Evolutionary conservation across 2,113 vertebrate genomes (phyloP).

Genomic region (Malaclemys terrapin): DNA sequence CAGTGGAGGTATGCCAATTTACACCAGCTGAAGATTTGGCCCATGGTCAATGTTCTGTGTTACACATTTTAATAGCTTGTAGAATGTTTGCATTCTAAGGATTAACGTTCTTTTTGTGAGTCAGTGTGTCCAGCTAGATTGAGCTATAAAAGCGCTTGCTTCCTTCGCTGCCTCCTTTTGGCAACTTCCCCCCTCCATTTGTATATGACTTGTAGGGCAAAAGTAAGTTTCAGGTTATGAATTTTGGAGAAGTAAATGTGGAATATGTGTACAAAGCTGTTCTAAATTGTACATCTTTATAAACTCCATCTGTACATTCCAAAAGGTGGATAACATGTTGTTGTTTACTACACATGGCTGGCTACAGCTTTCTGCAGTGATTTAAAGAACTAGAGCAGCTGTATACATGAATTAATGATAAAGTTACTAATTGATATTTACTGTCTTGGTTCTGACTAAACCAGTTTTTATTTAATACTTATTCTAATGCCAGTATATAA

Average conservation of each 20-base stretch:
- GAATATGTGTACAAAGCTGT: neutral
- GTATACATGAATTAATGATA: neutral
- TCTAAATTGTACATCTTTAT: neutral
- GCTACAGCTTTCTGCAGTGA: neutral
- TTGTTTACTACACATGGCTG: neutral
- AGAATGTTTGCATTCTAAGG: slow-evolving; percentile 19
- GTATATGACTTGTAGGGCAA: neutral
- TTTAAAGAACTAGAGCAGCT: neutral
- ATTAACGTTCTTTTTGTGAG: neutral
- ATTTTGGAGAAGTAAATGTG: neutral
- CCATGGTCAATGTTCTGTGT: neutral
- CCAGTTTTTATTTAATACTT: neutral
- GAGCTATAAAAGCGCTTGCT: neutral
- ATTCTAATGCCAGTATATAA: neutral
- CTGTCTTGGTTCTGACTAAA: neutral
- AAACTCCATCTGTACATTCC: slow-evolving; percentile 4
- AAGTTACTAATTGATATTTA: neutral
- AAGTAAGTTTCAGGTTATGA: neutral
- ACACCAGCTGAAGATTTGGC: neutral
- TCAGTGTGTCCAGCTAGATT: neutral
- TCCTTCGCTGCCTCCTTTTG: neutral
- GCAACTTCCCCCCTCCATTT: neutral
- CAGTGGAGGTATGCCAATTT: slow-evolving; percentile 54
- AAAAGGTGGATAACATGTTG: neutral
- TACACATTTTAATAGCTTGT: neutral